A percentile compares a stretch with the other conserved stretches of the same genome.
Conservation (phyloP, 2,113 vertebrate species). For the Campylomormyrus tamandua region DNA sequence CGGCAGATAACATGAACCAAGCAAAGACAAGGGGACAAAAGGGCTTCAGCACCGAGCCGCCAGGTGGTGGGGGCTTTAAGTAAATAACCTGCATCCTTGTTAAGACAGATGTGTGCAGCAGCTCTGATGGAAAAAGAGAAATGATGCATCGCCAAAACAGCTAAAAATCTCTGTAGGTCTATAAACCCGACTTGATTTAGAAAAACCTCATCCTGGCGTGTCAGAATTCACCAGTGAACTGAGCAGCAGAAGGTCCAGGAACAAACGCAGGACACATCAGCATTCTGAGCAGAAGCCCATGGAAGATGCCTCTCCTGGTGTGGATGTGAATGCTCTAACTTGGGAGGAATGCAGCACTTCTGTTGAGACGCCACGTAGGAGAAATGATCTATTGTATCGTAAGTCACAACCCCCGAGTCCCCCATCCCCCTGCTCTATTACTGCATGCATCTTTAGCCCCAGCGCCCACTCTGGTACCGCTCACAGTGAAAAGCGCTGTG, state of each 20-base stretch:
- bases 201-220: neutral
- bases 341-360: neutral
- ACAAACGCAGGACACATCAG: neutral
- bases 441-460: neutral
- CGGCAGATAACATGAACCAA: neutral
- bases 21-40: neutral
- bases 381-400: constrained; percentile 16
- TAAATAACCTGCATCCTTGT: neutral
- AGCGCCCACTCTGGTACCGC: neutral
- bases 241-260: neutral
- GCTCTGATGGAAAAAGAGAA: neutral
- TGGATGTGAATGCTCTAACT: neutral
- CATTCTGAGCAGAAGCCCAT: constrained; percentile 1
- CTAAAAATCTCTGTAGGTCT: neutral
- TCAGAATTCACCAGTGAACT: neutral
- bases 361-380: neutral
- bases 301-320: neutral
- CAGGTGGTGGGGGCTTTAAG: neutral
- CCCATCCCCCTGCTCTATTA: neutral
- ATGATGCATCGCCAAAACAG: neutral
- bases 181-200: neutral
- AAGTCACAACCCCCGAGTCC: neutral
- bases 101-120: neutral
- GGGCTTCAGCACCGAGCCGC: neutral
- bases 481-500: constrained; percentile 15